These are phyloP conservation scores for Labia minor DNA, from an alignment of 2,888 invertebrate genomes.

Conservation along the genomic window DNA sequence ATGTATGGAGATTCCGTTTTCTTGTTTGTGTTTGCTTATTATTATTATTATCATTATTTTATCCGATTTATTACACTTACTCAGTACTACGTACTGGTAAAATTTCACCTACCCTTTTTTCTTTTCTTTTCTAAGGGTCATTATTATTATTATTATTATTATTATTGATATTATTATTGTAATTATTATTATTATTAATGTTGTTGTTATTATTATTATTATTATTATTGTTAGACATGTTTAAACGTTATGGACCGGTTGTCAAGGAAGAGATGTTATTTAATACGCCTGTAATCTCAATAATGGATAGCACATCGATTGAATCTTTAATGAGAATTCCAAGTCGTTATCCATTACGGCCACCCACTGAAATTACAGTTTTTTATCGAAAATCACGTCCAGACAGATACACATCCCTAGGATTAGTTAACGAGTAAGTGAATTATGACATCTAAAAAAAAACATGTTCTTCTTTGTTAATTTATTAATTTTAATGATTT, in stretches of 20 bases:
- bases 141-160: no score
- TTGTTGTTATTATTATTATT: constrained; percentile 20
- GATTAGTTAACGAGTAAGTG: constrained; percentile 76
- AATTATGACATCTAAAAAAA: constrained; percentile 20
- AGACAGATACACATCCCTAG: constrained; percentile 69
- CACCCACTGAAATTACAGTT: constrained; percentile 70
- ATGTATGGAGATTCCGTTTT: no score
- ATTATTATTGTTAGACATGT: constrained; percentile 58
- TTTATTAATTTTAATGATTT: no score
- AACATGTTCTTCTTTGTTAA: background rate
- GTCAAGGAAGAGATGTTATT: constrained; percentile 67
- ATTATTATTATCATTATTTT: no score
- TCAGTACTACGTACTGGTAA: no score
- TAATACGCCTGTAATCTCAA: constrained; percentile 59
- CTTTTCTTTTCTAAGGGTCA: no score
- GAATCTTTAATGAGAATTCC: constrained; percentile 63
- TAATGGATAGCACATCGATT: constrained; percentile 59
- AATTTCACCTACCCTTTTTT: no score
- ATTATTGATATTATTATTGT: no score
- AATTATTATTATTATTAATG: no score
- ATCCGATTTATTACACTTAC: no score
- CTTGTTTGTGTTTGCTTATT: no score
- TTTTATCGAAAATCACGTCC: constrained; percentile 60
- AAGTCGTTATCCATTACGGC: constrained; percentile 65
- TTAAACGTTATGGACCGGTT: constrained; percentile 58